Percentiles rank a stretch among this genome's conserved stretches.
Evolutionary conservation across 2,888 invertebrate genomes (phyloP).

Genomic region (Acrobeloides nanus): DNA sequence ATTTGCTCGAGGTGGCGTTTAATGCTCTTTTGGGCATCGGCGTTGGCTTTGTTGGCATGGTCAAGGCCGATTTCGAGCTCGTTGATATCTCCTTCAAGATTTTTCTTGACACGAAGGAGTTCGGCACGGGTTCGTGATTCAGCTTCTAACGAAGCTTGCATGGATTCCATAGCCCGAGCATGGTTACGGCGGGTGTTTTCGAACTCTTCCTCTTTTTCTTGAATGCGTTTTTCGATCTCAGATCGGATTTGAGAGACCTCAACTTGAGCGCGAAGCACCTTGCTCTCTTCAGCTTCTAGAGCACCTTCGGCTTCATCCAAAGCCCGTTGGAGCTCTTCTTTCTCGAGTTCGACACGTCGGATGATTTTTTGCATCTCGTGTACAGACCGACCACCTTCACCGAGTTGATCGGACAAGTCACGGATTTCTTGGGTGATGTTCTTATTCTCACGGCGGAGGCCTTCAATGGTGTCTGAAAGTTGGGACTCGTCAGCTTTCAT

Average conservation of each 20-base stretch:
- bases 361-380: slow-evolving; percentile 98
- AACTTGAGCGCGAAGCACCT: slow-evolving; percentile 46
- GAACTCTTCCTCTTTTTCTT: slow-evolving; percentile 99
- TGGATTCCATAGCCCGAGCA: slow-evolving; percentile 97
- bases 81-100: slow-evolving; percentile 98
- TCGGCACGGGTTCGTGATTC: slow-evolving; percentile 61
- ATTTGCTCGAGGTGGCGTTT: slow-evolving; percentile 86
- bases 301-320: slow-evolving; percentile 89
- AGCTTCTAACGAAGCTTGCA: slow-evolving; percentile 65
- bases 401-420: slow-evolving; percentile 97
- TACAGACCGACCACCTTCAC: slow-evolving; percentile 95
- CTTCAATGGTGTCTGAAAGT: slow-evolving; percentile 55
- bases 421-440: slow-evolving; percentile 91
- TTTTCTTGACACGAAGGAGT: slow-evolving; percentile 99
- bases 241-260: slow-evolving; percentile 82
- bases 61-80: slow-evolving; percentile 92
- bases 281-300: slow-evolving; percentile 86
- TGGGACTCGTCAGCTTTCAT: slow-evolving; percentile 66
- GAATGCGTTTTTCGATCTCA: slow-evolving; percentile 85
- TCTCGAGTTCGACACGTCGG: slow-evolving; percentile 95
- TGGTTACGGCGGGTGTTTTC: slow-evolving; percentile 96
- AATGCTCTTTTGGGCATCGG: slow-evolving; percentile 77
- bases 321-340: slow-evolving; percentile 68
- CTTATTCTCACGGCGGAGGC: slow-evolving; percentile 98
- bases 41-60: slow-evolving; percentile 80